Conservation (phyloP, 2,888 invertebrate species). For the Drosophila vallismaia region DNA sequence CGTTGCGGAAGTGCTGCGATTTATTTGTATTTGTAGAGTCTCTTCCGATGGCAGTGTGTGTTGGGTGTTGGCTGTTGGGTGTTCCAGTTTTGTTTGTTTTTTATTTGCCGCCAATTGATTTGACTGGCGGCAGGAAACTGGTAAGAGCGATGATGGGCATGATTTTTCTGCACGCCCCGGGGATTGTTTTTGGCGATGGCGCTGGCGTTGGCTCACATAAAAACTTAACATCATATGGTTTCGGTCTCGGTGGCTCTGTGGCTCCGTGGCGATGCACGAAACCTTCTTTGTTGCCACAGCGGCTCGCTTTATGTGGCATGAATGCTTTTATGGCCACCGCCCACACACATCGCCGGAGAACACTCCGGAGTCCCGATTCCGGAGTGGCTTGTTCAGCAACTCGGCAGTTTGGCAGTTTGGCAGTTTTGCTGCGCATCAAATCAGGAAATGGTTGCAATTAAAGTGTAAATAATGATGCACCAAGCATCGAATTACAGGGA, state of each 20-base stretch:
- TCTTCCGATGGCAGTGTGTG: slow-evolving; percentile 27
- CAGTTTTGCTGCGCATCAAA: slow-evolving; percentile 46
- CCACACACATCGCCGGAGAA: slow-evolving; percentile 25
- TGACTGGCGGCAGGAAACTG: slow-evolving; percentile 49
- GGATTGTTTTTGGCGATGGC: not conserved
- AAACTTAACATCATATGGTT: slow-evolving; percentile 54
- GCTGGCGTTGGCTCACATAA: slow-evolving; percentile 56
- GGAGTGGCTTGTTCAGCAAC: slow-evolving; percentile 21
- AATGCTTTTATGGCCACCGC: slow-evolving; percentile 54
- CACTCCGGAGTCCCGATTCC: slow-evolving; percentile 2
- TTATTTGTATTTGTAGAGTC: slow-evolving; percentile 67
- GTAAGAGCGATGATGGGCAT: slow-evolving; percentile 36
- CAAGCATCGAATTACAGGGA: slow-evolving; percentile 51
- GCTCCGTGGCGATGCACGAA: slow-evolving; percentile 43
- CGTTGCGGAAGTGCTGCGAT: slow-evolving; percentile 72
- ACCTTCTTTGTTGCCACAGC: slow-evolving; percentile 44
- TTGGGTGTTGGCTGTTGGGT: not conserved
- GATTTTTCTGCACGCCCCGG: slow-evolving; percentile 1
- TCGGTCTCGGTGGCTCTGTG: slow-evolving; percentile 8
- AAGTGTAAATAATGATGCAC: slow-evolving; percentile 65
- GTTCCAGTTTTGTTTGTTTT: slow-evolving; percentile 45
- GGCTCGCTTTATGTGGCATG: slow-evolving; percentile 59
- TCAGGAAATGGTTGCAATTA: slow-evolving; percentile 67
- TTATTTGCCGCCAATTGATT: slow-evolving; percentile 70
- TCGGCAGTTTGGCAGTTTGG: slow-evolving; percentile 5